Base-by-base conservation (phyloP, 2,797 vertebrate genomes). In the Hafferia zeledoni region DNA sequence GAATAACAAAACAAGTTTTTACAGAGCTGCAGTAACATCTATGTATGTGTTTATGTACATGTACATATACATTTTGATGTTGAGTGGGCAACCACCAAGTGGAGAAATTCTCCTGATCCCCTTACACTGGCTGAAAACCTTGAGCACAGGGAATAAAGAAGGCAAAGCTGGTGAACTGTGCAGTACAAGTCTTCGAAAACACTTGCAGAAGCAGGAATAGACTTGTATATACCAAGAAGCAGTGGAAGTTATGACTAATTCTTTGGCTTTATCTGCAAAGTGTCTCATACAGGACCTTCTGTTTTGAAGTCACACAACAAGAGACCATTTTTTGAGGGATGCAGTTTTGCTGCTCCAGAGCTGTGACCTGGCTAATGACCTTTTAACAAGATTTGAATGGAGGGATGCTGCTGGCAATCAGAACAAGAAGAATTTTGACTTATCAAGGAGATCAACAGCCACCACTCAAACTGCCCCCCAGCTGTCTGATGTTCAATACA, bases 11-110 rank as follows among this genome's bases (percentile, higher is more conserved):
- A 9, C 5, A 2, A 4, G 6, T 15, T 53, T 35, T 41, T 15
- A 9, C 6, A 56, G 39, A 50, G 19, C 39, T 76, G 27, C 1
- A 57, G 46, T 18, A 18, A 57, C 28, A 7, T 39, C 24, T 23
- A 16, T 18, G 13, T 17, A 5, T 10, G 17, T 11, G 61, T 9
- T 33, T 25, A 17, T 55, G 16, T 8, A 11, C 2, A 8, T 0
- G 1, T 1, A 1, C 28, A 65, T 1, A 2, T 2, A 18, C 0
- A 9, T 59, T 67, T 60, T 64, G 35, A 35, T 39, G 41, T 9
- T 39, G 28, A 47, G 27, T 1, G 37, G 33, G 13, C 56, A 68
- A 47, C 60, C 25, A 68, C 31, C 20, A 83, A 71, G 20, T 47
- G 35, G 30, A 71, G 30, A 17, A 43, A 22, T 64, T 72, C 74